phyloP scores from a whole-genome alignment of 2,888 invertebrate genomes.

The Amphiduros pacificus region DNA sequence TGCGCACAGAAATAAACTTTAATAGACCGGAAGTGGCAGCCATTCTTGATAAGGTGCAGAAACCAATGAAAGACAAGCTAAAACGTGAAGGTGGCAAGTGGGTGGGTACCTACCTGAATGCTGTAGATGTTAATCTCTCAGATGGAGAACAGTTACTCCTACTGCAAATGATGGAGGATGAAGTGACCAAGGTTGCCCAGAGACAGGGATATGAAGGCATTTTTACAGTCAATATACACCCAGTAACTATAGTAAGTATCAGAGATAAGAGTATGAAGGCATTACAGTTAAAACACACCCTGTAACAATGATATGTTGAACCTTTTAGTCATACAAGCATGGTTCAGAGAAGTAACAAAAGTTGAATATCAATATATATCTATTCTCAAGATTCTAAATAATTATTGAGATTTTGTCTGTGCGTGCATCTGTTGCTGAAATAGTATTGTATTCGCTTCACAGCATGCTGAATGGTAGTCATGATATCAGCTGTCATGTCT shows the following conservation, averaged over 20 bases:
- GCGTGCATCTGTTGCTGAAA: too few species aligned
- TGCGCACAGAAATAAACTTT: slow-evolving; percentile 9
- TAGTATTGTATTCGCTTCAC: too few species aligned
- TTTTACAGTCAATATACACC: background rate
- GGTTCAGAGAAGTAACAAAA: too few species aligned
- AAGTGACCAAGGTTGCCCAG: background rate
- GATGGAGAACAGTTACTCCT: background rate
- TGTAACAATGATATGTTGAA: too few species aligned
- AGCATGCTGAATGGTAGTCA: too few species aligned
- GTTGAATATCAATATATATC: too few species aligned
- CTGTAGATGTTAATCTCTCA: background rate
- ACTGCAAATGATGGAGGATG: background rate
- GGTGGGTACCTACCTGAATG: background rate
- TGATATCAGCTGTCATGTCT: too few species aligned
- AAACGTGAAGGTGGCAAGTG: background rate
- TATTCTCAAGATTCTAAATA: too few species aligned
- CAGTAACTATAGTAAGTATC: background rate
- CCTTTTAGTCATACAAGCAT: too few species aligned
- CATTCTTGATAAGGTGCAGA: slow-evolving; percentile 15
- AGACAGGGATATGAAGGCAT: background rate
- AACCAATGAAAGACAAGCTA: slow-evolving; percentile 6
- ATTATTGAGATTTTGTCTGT: too few species aligned
- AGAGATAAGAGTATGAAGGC: too few species aligned
- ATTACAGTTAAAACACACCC: too few species aligned
- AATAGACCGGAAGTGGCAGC: slow-evolving; percentile 13